Evolutionary conservation across 1,140 invertebrate species (phyloP), one percentile per base, ranked within the genome.

Genomic region (Heliconius hermathena): DNA sequence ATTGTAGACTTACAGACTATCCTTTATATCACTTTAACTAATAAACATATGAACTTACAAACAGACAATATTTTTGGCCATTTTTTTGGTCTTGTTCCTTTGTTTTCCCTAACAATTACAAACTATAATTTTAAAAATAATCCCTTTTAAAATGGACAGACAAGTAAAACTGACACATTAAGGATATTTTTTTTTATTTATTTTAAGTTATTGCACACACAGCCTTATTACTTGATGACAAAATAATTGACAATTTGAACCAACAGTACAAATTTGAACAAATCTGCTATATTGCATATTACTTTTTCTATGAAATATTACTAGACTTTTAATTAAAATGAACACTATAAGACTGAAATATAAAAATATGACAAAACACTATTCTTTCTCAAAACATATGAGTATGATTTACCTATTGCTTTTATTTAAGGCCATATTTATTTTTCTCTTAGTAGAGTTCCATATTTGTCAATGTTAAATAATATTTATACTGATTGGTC

Each of bases 191-290:
- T 80, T 36, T 79, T 77, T 79, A 82, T 83, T 83, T 77, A 76
- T 71, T 82, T 84, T 82, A 81, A 60, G 74, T 86, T 87, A 88
- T 90, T 89, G 87, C 88, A 84, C 84, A 87, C 83, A 91, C 87
- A 90, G 84, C 87, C 86, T 86, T 87, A 80, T 86, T 82, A 70
- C 70, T 75, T 81, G 60, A 78, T 78, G 81, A 86, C 78, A 85
- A 84, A 84, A 82, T 87, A 90, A 90, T 91, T 89, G 89, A 89
- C 89, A 84, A 79, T 79, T 13, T 22, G 3, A 66, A 60, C 9
- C 57, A 22, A 66, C 11, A 22, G 18, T 8, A 52, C 16, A 33
- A 76, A 36, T 76, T 60, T 60, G 54, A 60, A 36, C 54, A 74
- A 52, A 46, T 74, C 29, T 74, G n/a, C 73, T 22, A 22, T n/a